Evolutionary conservation across 2,888 invertebrate genomes (phyloP).

Genomic region (Myopa testacea): DNA sequence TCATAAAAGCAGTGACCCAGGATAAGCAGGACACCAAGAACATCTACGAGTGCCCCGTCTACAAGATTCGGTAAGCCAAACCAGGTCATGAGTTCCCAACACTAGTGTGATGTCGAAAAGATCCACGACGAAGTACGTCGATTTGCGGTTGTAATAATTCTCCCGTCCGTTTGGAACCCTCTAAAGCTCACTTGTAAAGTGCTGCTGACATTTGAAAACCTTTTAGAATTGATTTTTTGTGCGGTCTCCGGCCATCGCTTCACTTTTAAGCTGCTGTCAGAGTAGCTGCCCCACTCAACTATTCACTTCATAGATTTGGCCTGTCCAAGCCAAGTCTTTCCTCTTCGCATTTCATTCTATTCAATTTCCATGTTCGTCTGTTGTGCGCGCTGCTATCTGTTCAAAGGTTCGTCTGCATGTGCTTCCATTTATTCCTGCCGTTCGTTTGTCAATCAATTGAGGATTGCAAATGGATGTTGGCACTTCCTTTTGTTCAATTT

Average conservation of each 20-base stretch:
- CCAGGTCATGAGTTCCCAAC: not conserved
- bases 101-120: not conserved
- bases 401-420: not conserved
- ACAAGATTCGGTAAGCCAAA: conserved; percentile 78
- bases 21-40: conserved; percentile 91
- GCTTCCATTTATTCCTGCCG: conserved; percentile 37
- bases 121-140: not conserved
- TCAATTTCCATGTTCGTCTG: not conserved
- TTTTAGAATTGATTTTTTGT: conserved; percentile 31
- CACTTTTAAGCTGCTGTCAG: conserved; percentile 19
- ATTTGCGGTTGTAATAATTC: not conserved
- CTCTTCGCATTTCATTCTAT: not conserved
- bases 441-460: conserved; percentile 62
- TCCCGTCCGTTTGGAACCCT: not conserved
- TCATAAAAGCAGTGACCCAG: conserved; percentile 85
- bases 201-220: conserved; percentile 7
- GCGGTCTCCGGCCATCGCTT: not conserved
- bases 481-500: conserved; percentile 30
- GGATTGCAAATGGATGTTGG: conserved; percentile 52
- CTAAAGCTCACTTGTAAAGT: not conserved
- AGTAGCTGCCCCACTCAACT: not conserved
- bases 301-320: conserved; percentile 1
- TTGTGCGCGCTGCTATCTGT: not conserved
- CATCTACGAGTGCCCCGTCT: conserved; percentile 93
- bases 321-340: conserved; percentile 3